phyloP scores from a whole-genome alignment of 1,140 invertebrate species.

The Drosophila lini region DNA sequence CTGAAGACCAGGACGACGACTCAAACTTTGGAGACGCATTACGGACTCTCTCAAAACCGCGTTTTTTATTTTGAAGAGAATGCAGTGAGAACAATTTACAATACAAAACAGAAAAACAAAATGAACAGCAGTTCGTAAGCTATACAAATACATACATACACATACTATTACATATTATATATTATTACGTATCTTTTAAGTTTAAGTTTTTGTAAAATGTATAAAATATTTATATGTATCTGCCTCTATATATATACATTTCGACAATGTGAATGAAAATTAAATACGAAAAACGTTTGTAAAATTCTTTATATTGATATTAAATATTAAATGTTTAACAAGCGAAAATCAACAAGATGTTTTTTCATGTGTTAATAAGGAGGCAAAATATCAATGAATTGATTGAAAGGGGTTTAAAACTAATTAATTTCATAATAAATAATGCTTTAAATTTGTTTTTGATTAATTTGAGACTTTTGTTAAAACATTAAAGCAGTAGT shows the following conservation, averaged over 20 bases:
- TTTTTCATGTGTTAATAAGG: background rate
- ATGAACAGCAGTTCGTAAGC: slow-evolving; percentile 34
- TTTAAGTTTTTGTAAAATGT: slow-evolving; percentile 64
- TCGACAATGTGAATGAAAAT: slow-evolving; percentile 62
- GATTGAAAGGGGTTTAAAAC: background rate
- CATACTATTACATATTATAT: background rate
- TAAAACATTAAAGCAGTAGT: too few species aligned
- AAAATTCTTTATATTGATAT: slow-evolving; percentile 78
- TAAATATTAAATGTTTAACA: slow-evolving; percentile 78
- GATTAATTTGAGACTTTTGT: too few species aligned
- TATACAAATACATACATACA: slow-evolving; percentile 19
- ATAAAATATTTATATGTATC: slow-evolving; percentile 62
- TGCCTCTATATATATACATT: slow-evolving; percentile 50
- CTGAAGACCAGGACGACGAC: slow-evolving; percentile 10
- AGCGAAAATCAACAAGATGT: slow-evolving; percentile 16
- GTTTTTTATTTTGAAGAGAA: background rate
- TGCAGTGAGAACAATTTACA: slow-evolving; percentile 17
- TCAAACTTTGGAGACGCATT: slow-evolving; percentile 6
- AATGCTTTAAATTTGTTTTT: too few species aligned
- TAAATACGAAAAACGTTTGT: slow-evolving; percentile 64
- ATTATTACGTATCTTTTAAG: slow-evolving; percentile 51
- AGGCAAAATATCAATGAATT: background rate
- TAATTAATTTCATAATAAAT: too few species aligned
- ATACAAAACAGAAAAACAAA: slow-evolving; percentile 6
- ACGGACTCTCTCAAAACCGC: slow-evolving; percentile 14